phyloP scores from a whole-genome alignment of 53 echinoderm and acorn worm species.

The Holothuria scabra region DNA sequence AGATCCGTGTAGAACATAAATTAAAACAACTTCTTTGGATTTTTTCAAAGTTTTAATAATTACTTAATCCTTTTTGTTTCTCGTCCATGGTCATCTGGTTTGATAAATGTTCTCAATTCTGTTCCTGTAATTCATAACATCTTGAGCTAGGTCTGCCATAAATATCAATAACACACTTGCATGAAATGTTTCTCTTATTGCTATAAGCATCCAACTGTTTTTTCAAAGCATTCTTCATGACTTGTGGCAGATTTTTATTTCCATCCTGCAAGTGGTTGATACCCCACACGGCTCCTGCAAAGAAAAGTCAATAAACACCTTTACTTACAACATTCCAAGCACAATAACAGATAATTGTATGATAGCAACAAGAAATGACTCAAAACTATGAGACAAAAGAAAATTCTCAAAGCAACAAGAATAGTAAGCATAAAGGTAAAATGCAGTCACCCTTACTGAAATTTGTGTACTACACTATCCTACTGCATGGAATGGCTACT shows the following conservation, averaged over 20 bases:
- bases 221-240: background rate
- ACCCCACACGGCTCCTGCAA: constrained; percentile 10
- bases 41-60: background rate
- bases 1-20: background rate
- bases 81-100: too few species aligned
- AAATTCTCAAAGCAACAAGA: too few species aligned
- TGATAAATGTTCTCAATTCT: too few species aligned
- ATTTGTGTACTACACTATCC: too few species aligned
- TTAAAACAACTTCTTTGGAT: constrained; percentile 9
- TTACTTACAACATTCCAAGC: background rate
- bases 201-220: background rate
- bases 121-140: background rate
- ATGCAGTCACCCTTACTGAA: too few species aligned
- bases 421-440: too few species aligned
- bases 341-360: too few species aligned
- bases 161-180: background rate
- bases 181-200: background rate
- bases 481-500: too few species aligned
- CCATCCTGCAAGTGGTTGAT: background rate
- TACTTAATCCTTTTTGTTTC: too few species aligned
- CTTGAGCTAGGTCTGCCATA: constrained; percentile 35
- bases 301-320: background rate
- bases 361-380: too few species aligned
- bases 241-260: background rate
- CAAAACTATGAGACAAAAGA: too few species aligned